phyloP scores from a whole-genome alignment of 2,888 invertebrate genomes.

The Crossocerus cetratus region DNA sequence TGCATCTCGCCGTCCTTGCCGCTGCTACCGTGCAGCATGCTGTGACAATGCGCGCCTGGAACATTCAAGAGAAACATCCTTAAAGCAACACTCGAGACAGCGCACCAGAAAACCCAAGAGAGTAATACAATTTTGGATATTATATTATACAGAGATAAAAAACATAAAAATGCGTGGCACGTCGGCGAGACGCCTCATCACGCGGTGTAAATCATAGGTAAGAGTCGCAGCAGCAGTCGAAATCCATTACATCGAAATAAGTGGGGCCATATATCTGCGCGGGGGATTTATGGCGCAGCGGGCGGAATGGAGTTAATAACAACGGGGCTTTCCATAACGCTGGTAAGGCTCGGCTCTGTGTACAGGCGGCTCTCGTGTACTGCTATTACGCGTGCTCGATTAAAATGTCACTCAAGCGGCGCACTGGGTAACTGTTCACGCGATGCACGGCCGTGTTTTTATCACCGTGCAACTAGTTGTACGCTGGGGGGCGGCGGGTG shows the following conservation, averaged over 20 bases:
- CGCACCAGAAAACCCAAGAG: too few species aligned
- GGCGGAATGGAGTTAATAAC: background rate
- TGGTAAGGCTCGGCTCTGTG: background rate
- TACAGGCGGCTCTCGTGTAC: background rate
- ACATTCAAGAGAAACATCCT: too few species aligned
- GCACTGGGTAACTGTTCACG: constrained; percentile 18
- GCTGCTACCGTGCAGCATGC: constrained; percentile 64
- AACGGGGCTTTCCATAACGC: constrained; percentile 4
- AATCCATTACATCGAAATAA: too few species aligned
- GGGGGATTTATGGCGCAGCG: background rate
- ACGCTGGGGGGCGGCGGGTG: too few species aligned
- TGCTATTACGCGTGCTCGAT: constrained; percentile 26
- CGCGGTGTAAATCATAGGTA: too few species aligned
- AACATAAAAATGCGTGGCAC: too few species aligned
- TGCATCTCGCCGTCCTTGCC: constrained; percentile 75
- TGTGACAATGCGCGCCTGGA: constrained; percentile 69
- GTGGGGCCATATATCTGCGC: background rate
- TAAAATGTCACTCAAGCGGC: constrained; percentile 40
- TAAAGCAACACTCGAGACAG: too few species aligned
- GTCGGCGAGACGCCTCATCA: too few species aligned
- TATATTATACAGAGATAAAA: too few species aligned
- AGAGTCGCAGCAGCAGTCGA: too few species aligned
- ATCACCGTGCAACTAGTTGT: constrained; percentile 8
- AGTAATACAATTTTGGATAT: too few species aligned
- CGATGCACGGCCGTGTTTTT: constrained; percentile 47